Evolutionary conservation across 2,113 vertebrate genomes (phyloP).

Genomic region (Patagioenas fasciata): DNA sequence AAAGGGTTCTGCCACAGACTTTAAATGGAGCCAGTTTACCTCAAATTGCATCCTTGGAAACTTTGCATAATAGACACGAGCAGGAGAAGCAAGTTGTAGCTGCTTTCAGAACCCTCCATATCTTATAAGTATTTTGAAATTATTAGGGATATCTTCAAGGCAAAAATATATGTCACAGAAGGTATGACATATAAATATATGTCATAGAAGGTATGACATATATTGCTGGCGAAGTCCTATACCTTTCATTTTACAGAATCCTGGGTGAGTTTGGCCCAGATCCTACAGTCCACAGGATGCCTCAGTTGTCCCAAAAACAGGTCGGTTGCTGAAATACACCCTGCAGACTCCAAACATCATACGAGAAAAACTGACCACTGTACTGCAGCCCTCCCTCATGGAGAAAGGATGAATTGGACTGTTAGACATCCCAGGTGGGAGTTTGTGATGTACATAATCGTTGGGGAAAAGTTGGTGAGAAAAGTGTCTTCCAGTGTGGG

Average conservation of each 20-base stretch:
- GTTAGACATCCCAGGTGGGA: rapidly evolving
- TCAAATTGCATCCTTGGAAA: conserved; percentile 75
- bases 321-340: neutral
- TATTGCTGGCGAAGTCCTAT: neutral
- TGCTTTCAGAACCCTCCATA: conserved; percentile 75
- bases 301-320: neutral
- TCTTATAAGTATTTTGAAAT: conserved; percentile 21
- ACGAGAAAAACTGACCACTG: rapidly evolving
- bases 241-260: neutral
- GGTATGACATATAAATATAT: neutral
- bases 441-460: rapidly evolving
- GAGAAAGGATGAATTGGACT: neutral
- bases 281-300: neutral
- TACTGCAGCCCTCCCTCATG: neutral
- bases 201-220: neutral
- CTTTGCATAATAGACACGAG: conserved; percentile 81
- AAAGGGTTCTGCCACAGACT: neutral
- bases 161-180: neutral
- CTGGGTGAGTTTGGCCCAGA: neutral
- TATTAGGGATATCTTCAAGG: neutral
- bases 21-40: conserved; percentile 50
- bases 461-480: neutral
- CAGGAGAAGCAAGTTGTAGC: conserved; percentile 85
- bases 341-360: neutral
- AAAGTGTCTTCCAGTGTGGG: rapidly evolving